Percentiles rank a stretch among this genome's conserved stretches.
Evolutionary conservation across 2,888 invertebrate genomes (phyloP).

Genomic region (Exephanes ischioxanthus): DNA sequence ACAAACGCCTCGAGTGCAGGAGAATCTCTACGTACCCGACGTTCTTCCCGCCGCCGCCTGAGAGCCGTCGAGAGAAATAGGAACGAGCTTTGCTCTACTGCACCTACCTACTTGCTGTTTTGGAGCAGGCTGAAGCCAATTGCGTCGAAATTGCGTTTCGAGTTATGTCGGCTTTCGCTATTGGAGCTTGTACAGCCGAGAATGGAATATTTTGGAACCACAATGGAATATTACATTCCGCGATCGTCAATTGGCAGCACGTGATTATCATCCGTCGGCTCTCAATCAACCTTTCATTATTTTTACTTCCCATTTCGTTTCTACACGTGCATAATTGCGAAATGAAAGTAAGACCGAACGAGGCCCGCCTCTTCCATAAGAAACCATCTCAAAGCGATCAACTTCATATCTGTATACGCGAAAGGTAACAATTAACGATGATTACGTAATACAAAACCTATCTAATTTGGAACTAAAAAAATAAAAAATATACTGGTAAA

Average conservation of each 20-base stretch:
- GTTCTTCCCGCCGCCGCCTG: background rate
- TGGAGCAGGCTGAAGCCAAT: conserved; percentile 51
- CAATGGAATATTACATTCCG: background rate
- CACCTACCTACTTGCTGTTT: conserved; percentile 24
- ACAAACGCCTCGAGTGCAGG: conserved; percentile 26
- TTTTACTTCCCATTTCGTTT: background rate
- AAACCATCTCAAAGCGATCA: too few relatives aligned
- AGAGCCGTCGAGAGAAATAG: conserved; percentile 39
- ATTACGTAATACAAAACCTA: too few relatives aligned
- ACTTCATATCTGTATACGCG: too few relatives aligned
- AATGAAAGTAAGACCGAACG: too few relatives aligned
- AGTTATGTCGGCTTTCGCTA: conserved; percentile 18
- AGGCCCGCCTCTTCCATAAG: too few relatives aligned
- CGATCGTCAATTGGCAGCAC: background rate
- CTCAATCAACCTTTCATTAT: background rate
- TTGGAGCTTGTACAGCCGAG: background rate
- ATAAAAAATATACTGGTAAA: too few relatives aligned
- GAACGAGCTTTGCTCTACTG: conserved; percentile 34
- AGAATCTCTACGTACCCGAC: background rate
- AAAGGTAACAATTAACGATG: too few relatives aligned
- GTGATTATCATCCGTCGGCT: background rate
- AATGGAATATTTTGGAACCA: conserved; percentile 8
- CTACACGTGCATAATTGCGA: too few relatives aligned
- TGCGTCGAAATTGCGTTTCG: conserved; percentile 62
- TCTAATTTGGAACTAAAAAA: too few relatives aligned